Percentiles rank a stretch among this genome's conserved stretches.
Evolutionary conservation across 2,888 invertebrate species (phyloP).

Genomic region (Gari tellinella): DNA sequence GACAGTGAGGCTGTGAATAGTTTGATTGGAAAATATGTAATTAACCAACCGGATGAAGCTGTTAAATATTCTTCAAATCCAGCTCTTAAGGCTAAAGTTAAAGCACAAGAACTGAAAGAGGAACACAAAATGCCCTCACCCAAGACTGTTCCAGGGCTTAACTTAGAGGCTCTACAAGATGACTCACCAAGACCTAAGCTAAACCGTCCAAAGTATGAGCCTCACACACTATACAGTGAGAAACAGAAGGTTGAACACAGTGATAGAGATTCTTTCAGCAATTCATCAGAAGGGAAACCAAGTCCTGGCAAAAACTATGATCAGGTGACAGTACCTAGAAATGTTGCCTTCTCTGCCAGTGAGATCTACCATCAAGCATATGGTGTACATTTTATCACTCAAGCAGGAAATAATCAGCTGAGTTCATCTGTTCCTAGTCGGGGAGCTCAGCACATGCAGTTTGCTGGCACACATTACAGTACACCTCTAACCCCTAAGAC

Average conservation of each 20-base stretch:
- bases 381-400: background rate
- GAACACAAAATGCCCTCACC: slow-evolving; percentile 1
- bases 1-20: slow-evolving; percentile 48
- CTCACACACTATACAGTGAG: slow-evolving; percentile 62
- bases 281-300: slow-evolving; percentile 9
- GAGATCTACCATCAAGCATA: slow-evolving; percentile 78
- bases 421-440: too few relatives aligned
- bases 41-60: slow-evolving; percentile 12
- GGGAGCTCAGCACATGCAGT: too few relatives aligned
- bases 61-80: slow-evolving; percentile 17
- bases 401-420: too few relatives aligned
- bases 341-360: slow-evolving; percentile 76
- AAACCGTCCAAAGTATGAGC: slow-evolving; percentile 66
- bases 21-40: slow-evolving; percentile 40
- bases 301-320: slow-evolving; percentile 66
- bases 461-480: too few relatives aligned
- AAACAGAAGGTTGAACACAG: slow-evolving; percentile 16
- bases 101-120: slow-evolving; percentile 9
- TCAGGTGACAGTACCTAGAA: slow-evolving; percentile 68
- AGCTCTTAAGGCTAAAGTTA: slow-evolving; percentile 14
- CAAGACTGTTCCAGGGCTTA: slow-evolving; percentile 34
- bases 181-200: slow-evolving; percentile 62
- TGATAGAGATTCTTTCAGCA: slow-evolving; percentile 9
- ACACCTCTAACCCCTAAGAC: too few relatives aligned
- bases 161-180: slow-evolving; percentile 37